These are phyloP conservation scores for Oligia fasciuncula DNA, from an alignment of 2,888 invertebrate species.

Conservation along the genomic window DNA sequence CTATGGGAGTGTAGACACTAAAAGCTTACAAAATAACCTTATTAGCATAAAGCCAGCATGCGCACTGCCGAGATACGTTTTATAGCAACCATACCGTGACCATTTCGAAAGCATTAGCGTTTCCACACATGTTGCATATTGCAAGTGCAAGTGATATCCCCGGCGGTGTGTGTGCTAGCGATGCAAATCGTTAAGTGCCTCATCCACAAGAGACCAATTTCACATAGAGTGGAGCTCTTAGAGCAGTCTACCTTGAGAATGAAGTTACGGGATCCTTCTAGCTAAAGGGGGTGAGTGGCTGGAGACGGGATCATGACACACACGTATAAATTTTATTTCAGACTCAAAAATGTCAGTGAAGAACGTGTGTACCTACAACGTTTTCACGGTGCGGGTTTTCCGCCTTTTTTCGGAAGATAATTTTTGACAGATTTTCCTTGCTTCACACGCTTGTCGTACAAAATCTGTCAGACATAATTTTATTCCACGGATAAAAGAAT, in stretches of 20 bases:
- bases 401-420: too few relatives aligned
- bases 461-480: neutral
- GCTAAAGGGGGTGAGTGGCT: neutral
- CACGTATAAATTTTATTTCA: neutral
- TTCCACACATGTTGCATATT: slow-evolving; percentile 22
- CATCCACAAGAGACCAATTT: slow-evolving; percentile 19
- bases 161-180: slow-evolving; percentile 9
- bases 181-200: slow-evolving; percentile 20
- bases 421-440: neutral
- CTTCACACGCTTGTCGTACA: neutral
- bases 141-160: slow-evolving; percentile 22
- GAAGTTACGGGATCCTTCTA: neutral
- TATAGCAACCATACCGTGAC: slow-evolving; percentile 21
- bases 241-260: neutral
- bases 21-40: slow-evolving; percentile 33
- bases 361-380: too few relatives aligned
- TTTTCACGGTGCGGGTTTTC: too few relatives aligned
- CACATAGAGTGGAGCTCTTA: slow-evolving; percentile 4
- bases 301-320: neutral
- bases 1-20: neutral
- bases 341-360: neutral
- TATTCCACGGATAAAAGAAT: too few relatives aligned
- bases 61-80: slow-evolving; percentile 18
- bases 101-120: slow-evolving; percentile 41
- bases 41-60: slow-evolving; percentile 28